Conservation (phyloP, 2,797 vertebrate genomes). For the Rhincodon typus region DNA sequence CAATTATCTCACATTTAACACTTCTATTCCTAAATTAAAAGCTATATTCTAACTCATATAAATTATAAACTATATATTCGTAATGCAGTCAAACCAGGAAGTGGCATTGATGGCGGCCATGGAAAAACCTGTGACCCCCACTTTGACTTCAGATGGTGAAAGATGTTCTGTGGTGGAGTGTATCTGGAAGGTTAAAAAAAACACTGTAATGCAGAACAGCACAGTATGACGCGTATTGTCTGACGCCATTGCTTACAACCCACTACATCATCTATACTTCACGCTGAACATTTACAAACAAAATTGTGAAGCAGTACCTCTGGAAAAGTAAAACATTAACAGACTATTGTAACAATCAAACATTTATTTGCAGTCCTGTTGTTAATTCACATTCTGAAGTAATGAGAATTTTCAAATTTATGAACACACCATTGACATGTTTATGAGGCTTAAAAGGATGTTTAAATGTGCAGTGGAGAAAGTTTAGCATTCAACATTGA, state of each 20-base stretch:
- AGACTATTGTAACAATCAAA: constrained; percentile 3
- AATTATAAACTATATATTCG: neutral
- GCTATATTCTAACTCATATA: neutral
- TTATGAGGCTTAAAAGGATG: constrained; percentile 18
- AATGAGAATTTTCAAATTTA: constrained; percentile 31
- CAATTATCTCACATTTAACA: neutral
- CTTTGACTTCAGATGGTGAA: too few species aligned
- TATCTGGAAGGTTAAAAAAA: neutral
- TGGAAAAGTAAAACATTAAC: constrained; percentile 35
- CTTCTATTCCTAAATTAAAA: neutral
- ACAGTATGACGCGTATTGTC: neutral
- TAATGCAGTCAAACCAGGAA: neutral
- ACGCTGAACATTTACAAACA: constrained; percentile 30
- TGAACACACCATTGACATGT: constrained; percentile 17
- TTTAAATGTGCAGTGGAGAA: constrained; percentile 21
- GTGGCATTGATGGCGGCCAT: neutral
- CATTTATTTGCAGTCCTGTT: neutral
- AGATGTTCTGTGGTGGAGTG: neutral
- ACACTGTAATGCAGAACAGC: neutral
- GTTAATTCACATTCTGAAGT: constrained; percentile 13
- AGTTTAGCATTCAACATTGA: neutral
- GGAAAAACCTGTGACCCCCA: neutral
- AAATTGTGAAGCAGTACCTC: neutral
- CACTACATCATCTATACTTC: neutral
- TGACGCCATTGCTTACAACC: constrained; percentile 12